Conservation (phyloP, 1,140 invertebrate genomes). For the Streblospio benedicti region DNA sequence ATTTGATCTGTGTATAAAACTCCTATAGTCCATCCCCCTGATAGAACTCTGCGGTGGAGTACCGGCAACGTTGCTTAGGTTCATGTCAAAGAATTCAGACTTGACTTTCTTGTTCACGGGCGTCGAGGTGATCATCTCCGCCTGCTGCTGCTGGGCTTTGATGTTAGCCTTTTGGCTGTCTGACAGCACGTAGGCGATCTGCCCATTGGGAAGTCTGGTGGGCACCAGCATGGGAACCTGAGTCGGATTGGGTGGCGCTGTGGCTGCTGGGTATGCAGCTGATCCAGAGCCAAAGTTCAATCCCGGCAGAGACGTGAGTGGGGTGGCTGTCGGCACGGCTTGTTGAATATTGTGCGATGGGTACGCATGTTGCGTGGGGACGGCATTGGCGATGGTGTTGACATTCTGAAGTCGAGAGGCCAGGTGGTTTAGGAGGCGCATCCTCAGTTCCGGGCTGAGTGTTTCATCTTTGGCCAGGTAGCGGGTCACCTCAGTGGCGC, state of each 20-base stretch:
- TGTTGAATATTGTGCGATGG: background rate
- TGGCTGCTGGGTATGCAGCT: background rate
- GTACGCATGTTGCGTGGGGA: background rate
- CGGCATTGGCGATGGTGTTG: background rate
- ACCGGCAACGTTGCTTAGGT: too few species aligned
- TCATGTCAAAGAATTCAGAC: too few species aligned
- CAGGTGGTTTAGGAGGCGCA: background rate
- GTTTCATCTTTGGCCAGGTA: conserved; percentile 67
- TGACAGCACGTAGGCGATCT: too few species aligned
- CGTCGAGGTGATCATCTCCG: too few species aligned
- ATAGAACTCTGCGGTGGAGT: too few species aligned
- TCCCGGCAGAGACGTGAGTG: background rate
- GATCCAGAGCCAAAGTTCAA: background rate
- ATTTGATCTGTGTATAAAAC: too few species aligned
- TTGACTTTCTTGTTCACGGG: too few species aligned
- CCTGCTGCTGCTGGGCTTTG: too few species aligned
- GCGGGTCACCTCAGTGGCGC: conserved; percentile 1
- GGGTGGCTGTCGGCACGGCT: background rate
- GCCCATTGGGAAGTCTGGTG: background rate
- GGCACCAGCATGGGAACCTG: background rate
- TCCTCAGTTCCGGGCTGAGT: background rate
- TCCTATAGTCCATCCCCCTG: too few species aligned
- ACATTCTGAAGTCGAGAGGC: background rate
- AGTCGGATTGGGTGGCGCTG: background rate
- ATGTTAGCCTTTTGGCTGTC: too few species aligned